Evolutionary conservation across 2,888 invertebrate species (phyloP), one percentile per base, ranked within the genome.

Genomic region (Meganola albula): DNA sequence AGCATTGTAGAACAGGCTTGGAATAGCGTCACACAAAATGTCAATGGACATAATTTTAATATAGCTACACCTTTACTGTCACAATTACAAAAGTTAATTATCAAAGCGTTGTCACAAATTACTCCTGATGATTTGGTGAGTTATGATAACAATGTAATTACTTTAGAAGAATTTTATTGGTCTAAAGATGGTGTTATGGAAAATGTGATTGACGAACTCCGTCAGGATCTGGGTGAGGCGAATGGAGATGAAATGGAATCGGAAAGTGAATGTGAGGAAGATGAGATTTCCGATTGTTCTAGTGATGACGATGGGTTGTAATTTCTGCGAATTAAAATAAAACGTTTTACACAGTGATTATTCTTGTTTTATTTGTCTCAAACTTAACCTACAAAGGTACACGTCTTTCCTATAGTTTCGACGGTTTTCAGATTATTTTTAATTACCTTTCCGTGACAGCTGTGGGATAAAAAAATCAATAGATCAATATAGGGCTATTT

Each of bases 131-230:
- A 29, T 21, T 29, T 21, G 29, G 20, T n/a, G n/a, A 21, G 12
- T 12, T 29, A 29, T 12, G 29, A 29, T 1, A 13, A 29, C 12
- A 1, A 21, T 4, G 29, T 21, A 4, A 12, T 29, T 2, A 21
- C n/a, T 3, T 11, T 29, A 14, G 29, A 29, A 21, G 12, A 21
- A 3, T 1, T 11, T 4, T 29, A 29, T 21, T 21, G 29, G 29
- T n/a, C 20, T 2, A 21, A 21, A 21, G 29, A 29, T 29, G 29
- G 21, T 9, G n/a, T 29, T n/a, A 29, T 29, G 29, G 29, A 29
- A 9, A 21, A 29, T 21, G 11, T 21, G 6, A 11, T 29, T 12
- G 12, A 10, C 10, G 21, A 29, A 18, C 22, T 29, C n/a, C n/a
- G 11, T 2, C 7, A 11, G 4, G 2, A 21, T 12, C 11, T 29